These are phyloP conservation scores for Syritta pipiens DNA, from an alignment of 2,888 invertebrate genomes.

Conservation along the genomic window DNA sequence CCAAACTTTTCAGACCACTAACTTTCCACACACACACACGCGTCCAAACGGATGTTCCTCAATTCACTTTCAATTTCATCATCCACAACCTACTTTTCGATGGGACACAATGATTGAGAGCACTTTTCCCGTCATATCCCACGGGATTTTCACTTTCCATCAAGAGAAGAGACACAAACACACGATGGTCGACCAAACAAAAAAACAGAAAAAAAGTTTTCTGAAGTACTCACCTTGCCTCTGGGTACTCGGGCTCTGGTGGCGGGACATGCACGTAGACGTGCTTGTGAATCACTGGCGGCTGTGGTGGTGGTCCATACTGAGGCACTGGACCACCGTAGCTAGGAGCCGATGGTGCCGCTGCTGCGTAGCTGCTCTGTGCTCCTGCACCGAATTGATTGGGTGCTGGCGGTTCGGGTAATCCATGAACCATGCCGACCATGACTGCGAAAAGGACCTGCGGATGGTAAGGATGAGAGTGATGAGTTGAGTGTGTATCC, in stretches of 20 bases:
- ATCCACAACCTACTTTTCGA: slow-evolving; percentile 16
- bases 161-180: slow-evolving; percentile 1
- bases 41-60: not conserved
- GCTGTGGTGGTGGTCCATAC: slow-evolving; percentile 86
- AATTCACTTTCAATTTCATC: slow-evolving; percentile 54
- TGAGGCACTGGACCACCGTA: slow-evolving; percentile 83
- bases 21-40: slow-evolving; percentile 17
- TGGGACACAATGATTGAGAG: slow-evolving; percentile 24
- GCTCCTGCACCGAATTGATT: slow-evolving; percentile 74
- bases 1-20: slow-evolving; percentile 55
- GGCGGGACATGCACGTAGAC: slow-evolving; percentile 95
- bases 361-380: slow-evolving; percentile 74
- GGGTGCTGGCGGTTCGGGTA: slow-evolving; percentile 78
- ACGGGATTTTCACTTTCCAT: slow-evolving; percentile 42
- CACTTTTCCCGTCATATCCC: slow-evolving; percentile 37
- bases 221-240: slow-evolving; percentile 81
- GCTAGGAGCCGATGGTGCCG: slow-evolving; percentile 80
- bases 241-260: slow-evolving; percentile 89
- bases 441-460: slow-evolving; percentile 73
- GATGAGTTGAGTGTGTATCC: slow-evolving; percentile 4
- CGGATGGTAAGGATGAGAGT: slow-evolving; percentile 38
- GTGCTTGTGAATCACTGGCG: slow-evolving; percentile 91
- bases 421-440: slow-evolving; percentile 75
- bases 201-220: slow-evolving; percentile 9
- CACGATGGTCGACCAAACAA: not conserved